A percentile compares a stretch with the other conserved stretches of the same genome.
Evolutionary conservation across 1,140 invertebrate genomes (phyloP).

Genomic region (Temnothorax longispinosus): DNA sequence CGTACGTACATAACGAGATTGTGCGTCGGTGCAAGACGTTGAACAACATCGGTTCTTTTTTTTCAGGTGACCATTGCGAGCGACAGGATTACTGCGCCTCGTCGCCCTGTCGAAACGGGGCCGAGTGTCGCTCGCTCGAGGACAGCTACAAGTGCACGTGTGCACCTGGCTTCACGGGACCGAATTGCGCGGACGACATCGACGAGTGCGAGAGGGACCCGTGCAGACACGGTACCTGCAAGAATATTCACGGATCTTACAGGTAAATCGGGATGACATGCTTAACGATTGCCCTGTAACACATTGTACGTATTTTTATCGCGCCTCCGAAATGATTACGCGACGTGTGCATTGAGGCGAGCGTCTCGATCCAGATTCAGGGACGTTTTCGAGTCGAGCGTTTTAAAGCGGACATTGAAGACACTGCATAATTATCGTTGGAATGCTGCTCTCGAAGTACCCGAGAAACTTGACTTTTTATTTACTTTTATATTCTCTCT

Average conservation of each 20-base stretch:
- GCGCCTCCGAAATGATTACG: background rate
- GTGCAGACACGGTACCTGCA: slow-evolving; percentile 93
- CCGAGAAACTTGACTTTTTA: slow-evolving; percentile 40
- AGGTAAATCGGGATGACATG: slow-evolving; percentile 88
- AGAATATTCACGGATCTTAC: slow-evolving; percentile 96
- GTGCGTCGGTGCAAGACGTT: background rate
- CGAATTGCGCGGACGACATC: slow-evolving; percentile 94
- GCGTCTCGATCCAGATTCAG: slow-evolving; percentile 32
- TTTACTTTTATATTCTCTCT: slow-evolving; percentile 1
- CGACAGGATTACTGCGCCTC: slow-evolving; percentile 95
- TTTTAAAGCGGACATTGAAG: slow-evolving; percentile 2
- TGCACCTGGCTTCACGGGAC: slow-evolving; percentile 94
- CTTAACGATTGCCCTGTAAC: slow-evolving; percentile 41
- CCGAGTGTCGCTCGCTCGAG: slow-evolving; percentile 91
- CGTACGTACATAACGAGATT: slow-evolving; percentile 7
- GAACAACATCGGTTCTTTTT: slow-evolving; percentile 5
- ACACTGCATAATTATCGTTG: slow-evolving; percentile 38
- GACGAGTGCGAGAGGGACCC: slow-evolving; percentile 93
- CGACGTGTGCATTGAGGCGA: background rate
- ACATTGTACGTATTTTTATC: slow-evolving; percentile 48
- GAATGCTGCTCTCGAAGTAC: slow-evolving; percentile 20
- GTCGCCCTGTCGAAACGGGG: slow-evolving; percentile 94
- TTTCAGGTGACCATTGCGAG: slow-evolving; percentile 94
- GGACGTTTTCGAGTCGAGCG: slow-evolving; percentile 7
- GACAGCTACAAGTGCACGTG: slow-evolving; percentile 93